Conservation (phyloP, 2,888 invertebrate species). For the Amphiduros pacificus region DNA sequence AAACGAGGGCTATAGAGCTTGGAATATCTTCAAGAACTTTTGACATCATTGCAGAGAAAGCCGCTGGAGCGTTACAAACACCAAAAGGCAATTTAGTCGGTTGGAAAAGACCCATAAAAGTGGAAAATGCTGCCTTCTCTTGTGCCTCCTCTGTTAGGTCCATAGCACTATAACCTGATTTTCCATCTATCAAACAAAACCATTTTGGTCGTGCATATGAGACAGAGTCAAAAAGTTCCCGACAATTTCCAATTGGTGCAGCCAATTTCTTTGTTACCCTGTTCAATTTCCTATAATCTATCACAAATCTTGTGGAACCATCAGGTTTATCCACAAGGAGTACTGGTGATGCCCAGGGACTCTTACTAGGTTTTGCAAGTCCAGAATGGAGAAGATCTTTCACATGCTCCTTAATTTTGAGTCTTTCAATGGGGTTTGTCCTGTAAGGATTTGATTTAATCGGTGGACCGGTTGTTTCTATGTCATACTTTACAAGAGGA, state of each 20-base stretch:
- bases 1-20: conserved; percentile 13
- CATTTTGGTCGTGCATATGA: background rate
- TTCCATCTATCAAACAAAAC: conserved; percentile 21
- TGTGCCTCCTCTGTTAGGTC: conserved; percentile 1
- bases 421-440: too few relatives aligned
- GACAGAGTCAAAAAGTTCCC: background rate
- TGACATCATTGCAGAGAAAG: conserved; percentile 22
- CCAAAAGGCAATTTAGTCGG: conserved; percentile 22
- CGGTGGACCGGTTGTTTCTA: too few relatives aligned
- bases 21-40: background rate
- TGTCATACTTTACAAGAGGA: too few relatives aligned
- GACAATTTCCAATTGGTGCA: background rate
- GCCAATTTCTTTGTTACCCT: conserved; percentile 1
- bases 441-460: too few relatives aligned
- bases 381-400: too few relatives aligned
- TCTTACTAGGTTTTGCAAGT: background rate
- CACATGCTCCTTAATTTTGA: too few relatives aligned
- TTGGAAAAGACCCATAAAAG: conserved; percentile 16
- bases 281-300: conserved; percentile 2
- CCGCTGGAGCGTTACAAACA: conserved; percentile 17
- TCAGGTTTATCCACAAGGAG: conserved; percentile 1
- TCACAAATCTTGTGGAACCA: background rate
- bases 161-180: conserved; percentile 21
- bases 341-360: conserved; percentile 6
- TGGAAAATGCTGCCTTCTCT: conserved; percentile 20